Base-by-base conservation (phyloP, 2,113 vertebrate genomes). In the Vicugna pacos region DNA sequence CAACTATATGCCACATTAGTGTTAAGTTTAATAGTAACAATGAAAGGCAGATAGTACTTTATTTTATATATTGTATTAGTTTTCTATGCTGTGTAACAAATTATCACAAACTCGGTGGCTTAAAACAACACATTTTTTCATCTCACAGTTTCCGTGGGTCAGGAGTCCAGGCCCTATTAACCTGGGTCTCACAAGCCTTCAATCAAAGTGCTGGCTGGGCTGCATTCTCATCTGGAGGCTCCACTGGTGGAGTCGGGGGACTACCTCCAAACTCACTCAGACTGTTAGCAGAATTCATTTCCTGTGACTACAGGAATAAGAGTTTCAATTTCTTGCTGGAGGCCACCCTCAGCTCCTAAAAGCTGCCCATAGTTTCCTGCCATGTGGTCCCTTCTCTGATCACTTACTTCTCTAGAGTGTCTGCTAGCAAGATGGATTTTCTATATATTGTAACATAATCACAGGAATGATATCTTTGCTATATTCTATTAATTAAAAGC, bases 61-160 rank as follows among this genome's bases (percentile, higher is more conserved):
- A 35, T 77, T 93, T 81, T 86, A 80, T 38, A 70, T 13, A 81
- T 24, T 89, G 0, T 20, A 56, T 73, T 86, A 48, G 11, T 87
- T 50, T 92, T 79, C 42, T 46, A 46, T 56, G 48, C 72, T 94
- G 67, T 79, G 13, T 82, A 91, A 96, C 42, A 79, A 85, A 89
- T 32, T 56, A 72, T 50, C 46, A 91, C 60, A 73, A 62, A 95
- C 56, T 87, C 3, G 28, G 17, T 75, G 75, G 42, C 85, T 77
- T 91, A 82, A 97, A 84, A 91, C 58, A 88, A 87, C 5, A 93
- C 1, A 20, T 22, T 73, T 92, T 86, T 84, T 75, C 24, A 46
- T n/a, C 38, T 72, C 50, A 11, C 26, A 69, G 30, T 84, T 77
- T 46, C 54, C n/a, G 35, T 54, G 50, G 58, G 20, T 46, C 76